A percentile compares a stretch with the other conserved stretches of the same genome.
phyloP scores from a whole-genome alignment of 2,113 vertebrate species.

The Narcine bancroftii region DNA sequence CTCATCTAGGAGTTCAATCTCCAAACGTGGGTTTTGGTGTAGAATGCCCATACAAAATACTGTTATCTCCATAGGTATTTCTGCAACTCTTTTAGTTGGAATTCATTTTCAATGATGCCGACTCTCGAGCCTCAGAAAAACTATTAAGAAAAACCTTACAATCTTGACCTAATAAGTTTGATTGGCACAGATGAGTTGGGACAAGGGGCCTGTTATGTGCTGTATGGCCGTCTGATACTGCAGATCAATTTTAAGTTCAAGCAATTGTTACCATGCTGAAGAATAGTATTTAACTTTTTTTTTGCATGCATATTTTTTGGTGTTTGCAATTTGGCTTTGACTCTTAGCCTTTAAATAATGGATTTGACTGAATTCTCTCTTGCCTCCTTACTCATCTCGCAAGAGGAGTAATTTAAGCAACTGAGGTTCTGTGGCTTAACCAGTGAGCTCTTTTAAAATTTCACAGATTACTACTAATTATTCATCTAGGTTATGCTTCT shows the following conservation, averaged over 20 bases:
- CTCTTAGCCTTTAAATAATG: neutral
- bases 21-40: neutral
- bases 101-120: neutral
- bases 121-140: neutral
- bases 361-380: neutral
- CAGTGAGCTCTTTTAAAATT: neutral
- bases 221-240: too few relatives aligned
- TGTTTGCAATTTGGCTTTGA: neutral
- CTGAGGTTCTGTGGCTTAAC: neutral
- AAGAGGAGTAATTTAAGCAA: neutral
- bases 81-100: neutral
- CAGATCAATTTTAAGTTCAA: neutral
- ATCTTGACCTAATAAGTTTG: neutral
- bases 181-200: too few relatives aligned
- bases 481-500: neutral
- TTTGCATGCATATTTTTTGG: neutral
- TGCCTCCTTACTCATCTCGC: too few relatives aligned
- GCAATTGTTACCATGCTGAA: neutral
- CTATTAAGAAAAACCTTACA: neutral
- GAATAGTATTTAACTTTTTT: neutral
- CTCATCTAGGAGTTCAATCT: too few relatives aligned
- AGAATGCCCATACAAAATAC: neutral
- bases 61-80: neutral
- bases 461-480: neutral
- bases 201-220: too few relatives aligned